Evolutionary conservation across 2,113 vertebrate species (phyloP), one percentile per base, ranked within the genome.

Genomic region (Ursus arctos): DNA sequence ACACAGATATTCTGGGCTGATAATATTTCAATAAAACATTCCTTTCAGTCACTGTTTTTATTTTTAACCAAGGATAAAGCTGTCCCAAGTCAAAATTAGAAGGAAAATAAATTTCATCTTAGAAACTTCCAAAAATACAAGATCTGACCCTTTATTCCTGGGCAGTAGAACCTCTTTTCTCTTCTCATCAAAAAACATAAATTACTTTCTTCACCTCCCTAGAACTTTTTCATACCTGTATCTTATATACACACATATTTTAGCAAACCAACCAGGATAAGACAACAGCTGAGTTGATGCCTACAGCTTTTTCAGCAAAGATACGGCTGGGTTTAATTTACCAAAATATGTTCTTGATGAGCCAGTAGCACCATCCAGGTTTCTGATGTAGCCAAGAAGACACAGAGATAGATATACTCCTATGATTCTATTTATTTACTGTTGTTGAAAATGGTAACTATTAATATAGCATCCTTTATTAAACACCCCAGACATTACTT

Each of bases 21-120:
- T 36, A 26, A 61, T 59, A 61, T n/a, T 87, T 93, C 89, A 71
- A 43, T 31, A 4, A 95, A 72, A 88, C 74, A 86, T 90, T 80
- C 4, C 15, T 76, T 94, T 93, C 8, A 93, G 24, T 80, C 81
- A 65, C 53, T 86, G 10, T 43, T 88, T 87, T n/a, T 67, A 63
- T 86, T 87, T 77, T 95, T 95, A 82, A 71, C 47, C 49, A 76
- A 84, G 9, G 7, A 0, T 85, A 88, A 92, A 89, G 2, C 6
- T 88, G 9, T 7, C 14, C n/a, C 8, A 90, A 65, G 43, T 81
- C 18, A 86, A 95, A 91, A 83, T 72, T 83, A 65, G 33, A 65
- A 88, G 12, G 21, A 57, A 76, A 93, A 90, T 1, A 69, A 69
- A 57, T 43, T 33, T 81, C 11, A 91, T 51, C 26, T 67, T 40